phyloP scores from a whole-genome alignment of 2,888 invertebrate species.

The Dromius quadrimaculatus region DNA sequence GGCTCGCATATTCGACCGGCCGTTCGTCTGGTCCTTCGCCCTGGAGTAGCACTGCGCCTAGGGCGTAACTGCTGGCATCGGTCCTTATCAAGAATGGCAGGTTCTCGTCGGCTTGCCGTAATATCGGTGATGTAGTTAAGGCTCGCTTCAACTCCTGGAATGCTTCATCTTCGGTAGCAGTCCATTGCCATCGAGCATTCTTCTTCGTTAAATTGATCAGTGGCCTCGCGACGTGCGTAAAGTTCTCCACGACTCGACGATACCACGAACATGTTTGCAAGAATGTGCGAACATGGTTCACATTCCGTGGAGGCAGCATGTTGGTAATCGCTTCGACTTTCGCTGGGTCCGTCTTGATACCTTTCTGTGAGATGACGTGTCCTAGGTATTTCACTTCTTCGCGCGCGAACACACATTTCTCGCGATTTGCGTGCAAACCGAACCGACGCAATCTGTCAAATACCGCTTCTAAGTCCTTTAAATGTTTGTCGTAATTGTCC shows the following conservation, averaged over 20 bases:
- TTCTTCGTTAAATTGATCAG: neutral
- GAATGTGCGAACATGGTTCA: neutral
- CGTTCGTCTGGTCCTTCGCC: neutral
- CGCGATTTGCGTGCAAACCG: too few relatives aligned
- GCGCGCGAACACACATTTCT: conserved; percentile 7
- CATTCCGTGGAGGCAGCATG: conserved; percentile 5
- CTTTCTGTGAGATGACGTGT: neutral
- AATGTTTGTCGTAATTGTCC: too few relatives aligned
- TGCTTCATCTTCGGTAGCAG: neutral
- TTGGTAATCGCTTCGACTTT: too few relatives aligned
- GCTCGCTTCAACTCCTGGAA: neutral
- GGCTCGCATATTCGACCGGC: conserved; percentile 3
- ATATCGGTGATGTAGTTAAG: neutral
- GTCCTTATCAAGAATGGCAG: neutral
- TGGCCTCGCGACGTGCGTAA: neutral
- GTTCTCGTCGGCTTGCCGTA: neutral
- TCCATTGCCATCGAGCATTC: conserved; percentile 4
- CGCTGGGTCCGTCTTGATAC: conserved; percentile 4
- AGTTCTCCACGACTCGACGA: neutral
- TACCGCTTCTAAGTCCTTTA: too few relatives aligned
- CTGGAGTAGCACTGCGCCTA: neutral
- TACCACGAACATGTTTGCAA: conserved; percentile 2
- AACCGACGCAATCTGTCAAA: too few relatives aligned
- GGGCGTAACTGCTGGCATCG: neutral
- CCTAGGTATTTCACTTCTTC: conserved; percentile 1